Base-by-base conservation (phyloP, 2,888 invertebrate genomes). In the Scaeva pyrastri region DNA sequence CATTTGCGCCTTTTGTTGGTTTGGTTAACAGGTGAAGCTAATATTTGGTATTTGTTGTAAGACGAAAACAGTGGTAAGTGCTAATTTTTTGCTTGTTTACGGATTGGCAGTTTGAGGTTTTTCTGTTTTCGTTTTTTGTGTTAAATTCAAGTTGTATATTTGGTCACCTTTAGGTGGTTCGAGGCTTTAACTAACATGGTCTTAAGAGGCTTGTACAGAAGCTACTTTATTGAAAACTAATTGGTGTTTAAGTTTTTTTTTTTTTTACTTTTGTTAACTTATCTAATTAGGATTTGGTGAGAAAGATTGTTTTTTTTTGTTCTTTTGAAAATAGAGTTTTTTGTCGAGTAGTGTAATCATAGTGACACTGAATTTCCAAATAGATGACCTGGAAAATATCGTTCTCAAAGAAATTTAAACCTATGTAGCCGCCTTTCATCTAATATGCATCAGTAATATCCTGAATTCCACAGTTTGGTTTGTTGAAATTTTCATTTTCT, bases 1-100 rank as follows among this genome's bases (percentile, higher is more conserved):
- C 58, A 66, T 64, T 55, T 62, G 74, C 70, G 64, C 70, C 77
- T 86, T 60, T 82, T 86, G 86, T 78, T 86, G 52, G 74, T 64
- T 78, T 86, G 52, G 74, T 64, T 60, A 80, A 66, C 86, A 86
- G 86, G 86, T 86, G 82, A 74, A 86, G 82, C 26, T 43, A 45
- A 31, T 31, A 31, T 56, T 48, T 68, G 23, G 19, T 41, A 60
- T 60, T 60, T 60, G 82, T 78, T 82, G 43, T 77, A 71, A n/a
- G n/a, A 39, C 41, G 41, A 60, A 60, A 74, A 56, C 74, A 82
- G 68, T 62, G 76, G 86, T 86, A 60, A 60, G 82, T 78, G 77
- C 82, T 82, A 86, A 86, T 82, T 82, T 78, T 82, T 71, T 86
- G 23, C 74, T 66, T 73, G 76, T 39, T 76, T 78, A 31, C 66